Evolutionary conservation across 2,888 invertebrate species (phyloP).

Genomic region (Ectobius pallidus): DNA sequence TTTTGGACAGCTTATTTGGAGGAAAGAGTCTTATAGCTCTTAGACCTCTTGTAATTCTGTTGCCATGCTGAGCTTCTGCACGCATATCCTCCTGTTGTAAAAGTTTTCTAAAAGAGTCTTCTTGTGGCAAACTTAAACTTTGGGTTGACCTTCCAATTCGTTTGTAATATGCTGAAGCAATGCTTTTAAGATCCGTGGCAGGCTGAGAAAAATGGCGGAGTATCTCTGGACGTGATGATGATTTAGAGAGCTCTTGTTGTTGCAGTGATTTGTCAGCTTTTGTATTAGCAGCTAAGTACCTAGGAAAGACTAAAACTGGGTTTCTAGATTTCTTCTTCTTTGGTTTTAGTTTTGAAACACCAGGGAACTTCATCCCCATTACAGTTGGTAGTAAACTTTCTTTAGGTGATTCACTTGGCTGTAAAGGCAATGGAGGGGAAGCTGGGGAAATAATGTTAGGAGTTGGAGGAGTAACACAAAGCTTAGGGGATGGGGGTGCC

Average conservation of each 20-base stretch:
- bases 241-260: background rate
- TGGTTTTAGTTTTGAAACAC: slow-evolving; percentile 22
- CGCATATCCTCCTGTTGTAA: slow-evolving; percentile 67
- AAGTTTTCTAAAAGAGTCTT: slow-evolving; percentile 24
- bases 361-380: slow-evolving; percentile 36
- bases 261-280: background rate
- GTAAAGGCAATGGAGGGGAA: slow-evolving; percentile 7
- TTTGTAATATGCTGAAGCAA: background rate
- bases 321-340: slow-evolving; percentile 33
- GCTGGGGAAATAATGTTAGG: slow-evolving; percentile 27
- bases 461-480: slow-evolving; percentile 41
- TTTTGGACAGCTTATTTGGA: slow-evolving; percentile 65
- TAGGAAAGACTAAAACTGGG: slow-evolving; percentile 36
- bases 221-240: background rate
- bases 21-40: slow-evolving; percentile 68
- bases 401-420: background rate
- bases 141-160: slow-evolving; percentile 31
- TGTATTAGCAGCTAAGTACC: slow-evolving; percentile 24
- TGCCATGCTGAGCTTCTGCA: slow-evolving; percentile 56
- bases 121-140: slow-evolving; percentile 27
- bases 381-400: slow-evolving; percentile 9
- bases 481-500: slow-evolving; percentile 36
- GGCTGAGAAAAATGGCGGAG: slow-evolving; percentile 29
- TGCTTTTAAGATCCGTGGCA: background rate
- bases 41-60: slow-evolving; percentile 62